Evolutionary conservation across 2,888 invertebrate genomes (phyloP), one percentile per base, ranked within the genome.

Genomic region (Erynnis tages): DNA sequence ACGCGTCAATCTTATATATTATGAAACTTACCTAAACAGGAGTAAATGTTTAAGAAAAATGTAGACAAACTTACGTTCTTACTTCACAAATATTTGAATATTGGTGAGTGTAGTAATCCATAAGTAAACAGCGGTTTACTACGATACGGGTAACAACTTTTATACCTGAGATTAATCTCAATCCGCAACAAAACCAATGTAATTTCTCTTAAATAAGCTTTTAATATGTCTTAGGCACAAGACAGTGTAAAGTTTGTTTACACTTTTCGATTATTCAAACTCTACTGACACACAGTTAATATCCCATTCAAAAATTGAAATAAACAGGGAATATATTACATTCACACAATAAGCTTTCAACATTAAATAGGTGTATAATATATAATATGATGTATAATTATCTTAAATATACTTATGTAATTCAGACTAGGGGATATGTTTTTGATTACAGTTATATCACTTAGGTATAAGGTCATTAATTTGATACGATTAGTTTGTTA

Each of bases 371-470:
- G 57, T 62, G 58, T 62, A 62, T 62, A 34, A 60, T 54, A 59
- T 19, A 55, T 47, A 50, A 49, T 49, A 60, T 63, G 66, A 55
- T 60, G 63, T 60, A 67, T 62, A 56, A 67, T 58, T 59, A 60
- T 65, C 67, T 74, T 55, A 60, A 49, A 50, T 68, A 73, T 60
- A 67, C 58, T 71, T 71, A 73, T 58, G 58, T 72, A 69, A 67
- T 72, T 82, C 80, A 86, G 83, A 78, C 84, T 81, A 84, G 68
- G 69, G 79, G 88, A 87, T 88, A 88, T 88, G 88, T 88, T 81
- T 82, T 83, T 73, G 72, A 71, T 86, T 86, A 77, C 79, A 74
- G 65, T 70, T 66, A 67, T 85, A 86, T 83, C 84, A 83, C 84
- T 76, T 68, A 59, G 34, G 14, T 65, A 60, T 56, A 60, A 58